These are phyloP conservation scores for Gymnodraco acuticeps DNA, from an alignment of 2,797 vertebrate species.

Conservation along the genomic window DNA sequence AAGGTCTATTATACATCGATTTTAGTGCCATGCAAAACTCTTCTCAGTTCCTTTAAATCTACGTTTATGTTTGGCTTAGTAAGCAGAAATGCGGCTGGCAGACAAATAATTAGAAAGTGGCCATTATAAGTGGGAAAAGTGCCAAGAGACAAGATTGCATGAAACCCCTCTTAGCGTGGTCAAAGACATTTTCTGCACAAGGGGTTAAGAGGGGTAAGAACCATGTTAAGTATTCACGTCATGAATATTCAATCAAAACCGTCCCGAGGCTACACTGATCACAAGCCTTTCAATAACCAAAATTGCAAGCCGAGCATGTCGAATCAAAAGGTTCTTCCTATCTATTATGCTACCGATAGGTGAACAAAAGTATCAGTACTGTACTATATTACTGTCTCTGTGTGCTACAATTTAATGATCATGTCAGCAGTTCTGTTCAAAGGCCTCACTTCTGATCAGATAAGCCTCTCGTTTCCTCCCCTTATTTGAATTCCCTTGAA, in stretches of 20 bases:
- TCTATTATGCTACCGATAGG: conserved; percentile 83
- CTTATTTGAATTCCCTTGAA: conserved; percentile 82
- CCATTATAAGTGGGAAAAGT: conserved; percentile 42
- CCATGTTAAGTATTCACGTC: conserved; percentile 67
- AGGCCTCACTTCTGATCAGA: conserved; percentile 80
- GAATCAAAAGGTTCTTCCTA: conserved; percentile 77
- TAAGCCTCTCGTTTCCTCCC: conserved; percentile 74
- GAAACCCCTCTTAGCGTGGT: conserved; percentile 38
- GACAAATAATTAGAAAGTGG: conserved; percentile 38
- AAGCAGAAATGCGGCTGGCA: conserved; percentile 38
- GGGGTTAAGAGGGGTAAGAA: conserved; percentile 59
- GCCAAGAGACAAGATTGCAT: conserved; percentile 38
- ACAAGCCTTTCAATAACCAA: conserved; percentile 75
- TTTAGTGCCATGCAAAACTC: conserved; percentile 1
- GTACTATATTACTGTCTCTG: conserved; percentile 71
- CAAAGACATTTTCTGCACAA: conserved; percentile 56
- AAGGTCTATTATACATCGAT: conserved; percentile 24
- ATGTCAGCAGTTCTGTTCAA: conserved; percentile 86
- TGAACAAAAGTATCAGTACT: conserved; percentile 81
- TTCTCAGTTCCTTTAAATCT: conserved; percentile 22
- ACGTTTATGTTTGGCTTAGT: conserved; percentile 26
- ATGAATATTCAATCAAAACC: conserved; percentile 81
- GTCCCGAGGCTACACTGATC: conserved; percentile 70
- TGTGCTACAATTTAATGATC: conserved; percentile 82
- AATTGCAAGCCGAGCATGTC: conserved; percentile 79